These are phyloP conservation scores for Hartigia nigra DNA, from an alignment of 2,888 invertebrate genomes.

Conservation along the genomic window DNA sequence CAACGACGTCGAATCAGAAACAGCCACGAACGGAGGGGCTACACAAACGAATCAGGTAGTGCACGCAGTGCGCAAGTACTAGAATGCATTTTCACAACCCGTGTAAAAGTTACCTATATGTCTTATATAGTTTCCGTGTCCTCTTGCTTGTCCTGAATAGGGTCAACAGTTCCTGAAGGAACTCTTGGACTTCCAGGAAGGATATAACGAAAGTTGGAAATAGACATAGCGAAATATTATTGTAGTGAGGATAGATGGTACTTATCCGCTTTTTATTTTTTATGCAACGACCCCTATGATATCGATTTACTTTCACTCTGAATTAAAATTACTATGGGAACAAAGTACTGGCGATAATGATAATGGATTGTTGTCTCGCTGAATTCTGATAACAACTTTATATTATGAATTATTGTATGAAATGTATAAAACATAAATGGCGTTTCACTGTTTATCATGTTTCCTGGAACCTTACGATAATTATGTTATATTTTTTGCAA, in stretches of 20 bases:
- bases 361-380: background rate
- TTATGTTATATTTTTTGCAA: background rate
- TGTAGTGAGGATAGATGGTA: background rate
- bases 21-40: conserved; percentile 37
- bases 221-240: background rate
- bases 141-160: background rate
- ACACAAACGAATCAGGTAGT: background rate
- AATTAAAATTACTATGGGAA: background rate
- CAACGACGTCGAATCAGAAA: conserved; percentile 46
- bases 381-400: background rate
- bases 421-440: background rate
- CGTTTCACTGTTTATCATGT: background rate
- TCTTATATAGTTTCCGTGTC: background rate
- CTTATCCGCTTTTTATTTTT: background rate
- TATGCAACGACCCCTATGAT: background rate
- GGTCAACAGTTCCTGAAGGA: background rate
- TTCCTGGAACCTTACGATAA: background rate
- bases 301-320: background rate
- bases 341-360: background rate
- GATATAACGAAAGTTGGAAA: background rate
- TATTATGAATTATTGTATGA: background rate
- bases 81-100: background rate
- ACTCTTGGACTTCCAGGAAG: background rate
- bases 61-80: conserved; percentile 1
- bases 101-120: background rate